A percentile compares a stretch with the other conserved stretches of the same genome.
Evolutionary conservation across 2,888 invertebrate genomes (phyloP).

Genomic region (Chloromyia formosa): DNA sequence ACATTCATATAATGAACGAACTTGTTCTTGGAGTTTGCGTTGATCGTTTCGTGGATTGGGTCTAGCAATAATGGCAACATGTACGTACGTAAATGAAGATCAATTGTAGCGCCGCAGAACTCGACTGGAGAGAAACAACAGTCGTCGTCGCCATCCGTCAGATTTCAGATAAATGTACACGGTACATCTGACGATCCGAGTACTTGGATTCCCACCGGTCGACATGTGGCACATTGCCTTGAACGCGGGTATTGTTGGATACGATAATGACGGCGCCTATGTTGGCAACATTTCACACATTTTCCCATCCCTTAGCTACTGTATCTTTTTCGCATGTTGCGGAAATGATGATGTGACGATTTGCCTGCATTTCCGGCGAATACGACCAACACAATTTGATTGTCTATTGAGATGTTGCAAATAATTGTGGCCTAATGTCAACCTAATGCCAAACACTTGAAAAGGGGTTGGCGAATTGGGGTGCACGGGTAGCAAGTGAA

Average conservation of each 20-base stretch:
- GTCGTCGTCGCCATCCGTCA: too few species aligned
- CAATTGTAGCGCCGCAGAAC: constrained; percentile 29
- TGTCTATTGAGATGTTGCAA: constrained; percentile 16
- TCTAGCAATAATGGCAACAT: too few species aligned
- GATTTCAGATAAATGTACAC: not conserved
- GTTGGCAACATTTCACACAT: constrained; percentile 2
- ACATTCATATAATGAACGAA: constrained; percentile 35
- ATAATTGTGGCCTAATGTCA: constrained; percentile 17
- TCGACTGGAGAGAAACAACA: not conserved
- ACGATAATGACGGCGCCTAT: constrained; percentile 30
- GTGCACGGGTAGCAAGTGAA: not conserved
- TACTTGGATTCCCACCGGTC: constrained; percentile 26
- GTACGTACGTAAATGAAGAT: constrained; percentile 33
- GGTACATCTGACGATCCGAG: constrained; percentile 6
- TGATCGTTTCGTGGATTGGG: not conserved
- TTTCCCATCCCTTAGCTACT: not conserved
- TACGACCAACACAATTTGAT: not conserved
- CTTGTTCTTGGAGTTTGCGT: constrained; percentile 13
- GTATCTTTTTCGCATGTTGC: not conserved
- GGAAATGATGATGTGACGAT: constrained; percentile 37
- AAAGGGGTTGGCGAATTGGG: too few species aligned
- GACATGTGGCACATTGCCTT: constrained; percentile 5
- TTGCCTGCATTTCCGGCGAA: constrained; percentile 27
- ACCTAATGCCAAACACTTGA: constrained; percentile 15
- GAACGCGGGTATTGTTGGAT: not conserved